A percentile compares a stretch with the other conserved stretches of the same genome.
Conservation (phyloP, 2,797 vertebrate species). For the Eidolon dupreanum region DNA sequence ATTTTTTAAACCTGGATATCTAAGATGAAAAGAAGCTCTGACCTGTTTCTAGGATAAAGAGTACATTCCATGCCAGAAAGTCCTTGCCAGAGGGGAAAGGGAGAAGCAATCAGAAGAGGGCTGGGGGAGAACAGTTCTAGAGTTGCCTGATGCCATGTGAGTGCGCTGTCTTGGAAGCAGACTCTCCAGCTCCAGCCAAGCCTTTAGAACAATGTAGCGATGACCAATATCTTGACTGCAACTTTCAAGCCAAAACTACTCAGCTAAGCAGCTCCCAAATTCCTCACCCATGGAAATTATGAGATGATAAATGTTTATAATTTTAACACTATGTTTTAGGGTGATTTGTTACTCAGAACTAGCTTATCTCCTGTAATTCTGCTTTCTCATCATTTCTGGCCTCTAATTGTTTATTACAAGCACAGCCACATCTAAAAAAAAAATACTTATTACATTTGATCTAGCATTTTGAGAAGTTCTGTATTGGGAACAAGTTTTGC, state of each 20-base stretch:
- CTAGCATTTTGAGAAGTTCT: neutral
- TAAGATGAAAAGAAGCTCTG: slow-evolving; percentile 40
- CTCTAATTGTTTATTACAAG: neutral
- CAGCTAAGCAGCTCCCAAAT: neutral
- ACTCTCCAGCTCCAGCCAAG: neutral
- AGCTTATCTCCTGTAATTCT: neutral
- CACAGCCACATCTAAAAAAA: neutral
- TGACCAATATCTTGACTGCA: neutral
- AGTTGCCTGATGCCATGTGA: neutral
- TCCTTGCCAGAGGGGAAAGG: neutral
- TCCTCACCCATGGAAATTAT: neutral
- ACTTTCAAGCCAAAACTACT: neutral
- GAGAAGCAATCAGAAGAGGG: neutral
- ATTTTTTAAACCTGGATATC: slow-evolving; percentile 39
- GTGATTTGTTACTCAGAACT: neutral
- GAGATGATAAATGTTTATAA: neutral
- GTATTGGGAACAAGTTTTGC: neutral
- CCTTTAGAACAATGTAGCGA: neutral
- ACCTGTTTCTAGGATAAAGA: slow-evolving; percentile 33
- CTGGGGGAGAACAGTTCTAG: neutral
- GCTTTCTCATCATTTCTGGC: neutral
- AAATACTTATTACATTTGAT: neutral
- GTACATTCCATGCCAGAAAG: neutral
- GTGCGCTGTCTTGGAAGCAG: neutral
- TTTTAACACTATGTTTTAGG: neutral